Base-by-base conservation (phyloP, 1,140 invertebrate species). In the Achroia grisella region DNA sequence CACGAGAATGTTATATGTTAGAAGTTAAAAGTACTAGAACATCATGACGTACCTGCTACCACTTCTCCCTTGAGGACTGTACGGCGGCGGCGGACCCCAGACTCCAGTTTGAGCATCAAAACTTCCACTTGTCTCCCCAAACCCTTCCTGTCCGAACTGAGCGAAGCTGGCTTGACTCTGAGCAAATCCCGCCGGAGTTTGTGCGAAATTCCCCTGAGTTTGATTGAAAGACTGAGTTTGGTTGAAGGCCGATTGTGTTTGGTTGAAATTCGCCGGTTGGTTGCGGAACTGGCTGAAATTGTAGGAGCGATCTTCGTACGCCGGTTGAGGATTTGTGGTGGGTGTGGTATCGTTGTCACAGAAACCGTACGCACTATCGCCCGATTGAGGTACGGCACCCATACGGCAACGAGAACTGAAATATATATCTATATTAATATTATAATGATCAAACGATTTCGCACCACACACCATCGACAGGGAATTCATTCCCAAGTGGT, bases 291-390 rank as follows among this genome's bases (percentile, higher is more conserved):
- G 63, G 17, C 60, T 54, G 57, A 66, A 71, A 35, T 61, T 60
- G 48, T 72, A 74, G 2, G 56, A 10, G 23, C 68, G 54, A 14
- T 73, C 71, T 44, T 68, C 72, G 52, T 71, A 75, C 0, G 44
- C 48, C 35, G 67, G 66, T 8, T 44, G 49, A 10, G 54, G 61
- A 39, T 44, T 64, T 39, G 46, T 63, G 5, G 48, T 55, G 48
- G 43, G 30, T 6, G 51, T 30, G 6, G 46, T 39, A 10, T 80
- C 77, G 1, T 51, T 68, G 15, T 81, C 80, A 41, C 85, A 86
- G 59, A 87, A 87, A 4, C 85, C 85, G 55, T 87, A 87, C 0
- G 85, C 83, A 33, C 83, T 86, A 55, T 87, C 83, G 0, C 83
- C 85, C 0, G 85, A 86, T 28, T 86, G 82, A 0, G 80, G 81